These are phyloP conservation scores for Drosophila seclusa DNA, from an alignment of 2,888 invertebrate genomes.

Conservation along the genomic window DNA sequence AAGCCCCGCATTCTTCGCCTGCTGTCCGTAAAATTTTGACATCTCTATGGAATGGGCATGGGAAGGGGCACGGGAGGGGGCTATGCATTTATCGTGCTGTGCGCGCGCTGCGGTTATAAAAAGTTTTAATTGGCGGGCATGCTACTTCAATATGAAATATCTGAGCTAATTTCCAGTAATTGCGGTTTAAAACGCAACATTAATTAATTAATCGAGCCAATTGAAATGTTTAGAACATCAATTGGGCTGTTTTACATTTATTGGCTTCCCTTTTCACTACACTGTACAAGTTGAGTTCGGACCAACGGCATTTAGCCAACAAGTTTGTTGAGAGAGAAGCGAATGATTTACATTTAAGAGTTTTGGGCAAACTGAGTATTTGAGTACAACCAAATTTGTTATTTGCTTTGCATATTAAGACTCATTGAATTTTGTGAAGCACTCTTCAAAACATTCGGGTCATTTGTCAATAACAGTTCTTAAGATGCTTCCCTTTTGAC, in stretches of 20 bases:
- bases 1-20: conserved; percentile 27
- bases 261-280: conserved; percentile 22
- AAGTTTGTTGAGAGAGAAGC: neutral
- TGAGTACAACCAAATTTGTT: neutral
- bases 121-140: conserved; percentile 58
- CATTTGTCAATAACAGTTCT: neutral
- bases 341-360: neutral
- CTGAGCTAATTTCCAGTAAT: conserved; percentile 40
- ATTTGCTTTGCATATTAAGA: neutral
- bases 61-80: neutral
- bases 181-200: conserved; percentile 41
- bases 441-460: neutral
- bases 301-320: neutral
- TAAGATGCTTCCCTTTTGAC: neutral
- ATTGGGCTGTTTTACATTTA: conserved; percentile 24
- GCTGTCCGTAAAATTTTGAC: conserved; percentile 9
- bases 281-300: conserved; percentile 16
- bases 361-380: neutral
- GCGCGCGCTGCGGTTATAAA: conserved; percentile 18
- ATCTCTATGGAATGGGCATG: neutral
- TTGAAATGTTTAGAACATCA: conserved; percentile 47
- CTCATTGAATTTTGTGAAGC: neutral
- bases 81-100: conserved; percentile 19
- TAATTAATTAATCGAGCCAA: conserved; percentile 50
- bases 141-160: conserved; percentile 50